A percentile compares a stretch with the other conserved stretches of the same genome.
Evolutionary conservation across 2,797 vertebrate species (phyloP).

Genomic region (Spinus olivaceus): DNA sequence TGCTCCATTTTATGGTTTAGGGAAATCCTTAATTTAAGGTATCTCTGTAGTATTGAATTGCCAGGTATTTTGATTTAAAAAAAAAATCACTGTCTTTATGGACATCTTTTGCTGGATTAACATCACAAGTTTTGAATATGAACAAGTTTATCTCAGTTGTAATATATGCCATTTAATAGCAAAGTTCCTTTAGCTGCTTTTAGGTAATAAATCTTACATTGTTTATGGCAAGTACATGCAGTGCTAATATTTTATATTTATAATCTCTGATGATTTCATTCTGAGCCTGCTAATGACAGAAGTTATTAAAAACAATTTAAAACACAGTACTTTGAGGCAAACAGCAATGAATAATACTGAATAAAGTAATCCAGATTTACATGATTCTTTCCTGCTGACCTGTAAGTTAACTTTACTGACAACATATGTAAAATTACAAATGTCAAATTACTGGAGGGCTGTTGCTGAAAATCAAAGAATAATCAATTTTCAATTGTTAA

Average conservation of each 20-base stretch:
- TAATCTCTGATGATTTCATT: neutral
- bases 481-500: neutral
- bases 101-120: neutral
- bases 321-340: neutral
- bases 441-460: neutral
- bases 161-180: neutral
- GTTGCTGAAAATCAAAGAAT: neutral
- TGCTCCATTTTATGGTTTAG: neutral
- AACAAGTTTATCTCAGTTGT: neutral
- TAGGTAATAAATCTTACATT: neutral
- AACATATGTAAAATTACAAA: neutral
- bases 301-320: neutral
- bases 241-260: neutral
- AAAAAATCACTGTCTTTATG: neutral
- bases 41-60: neutral
- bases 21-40: neutral
- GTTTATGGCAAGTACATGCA: neutral
- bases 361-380: neutral
- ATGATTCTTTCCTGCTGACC: neutral
- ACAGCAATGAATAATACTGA: neutral
- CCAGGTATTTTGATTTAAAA: neutral
- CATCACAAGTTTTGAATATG: neutral
- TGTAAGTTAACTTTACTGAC: neutral
- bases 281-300: neutral
- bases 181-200: neutral